phyloP scores from a whole-genome alignment of 2,797 vertebrate genomes.

The Sparus aurata region DNA sequence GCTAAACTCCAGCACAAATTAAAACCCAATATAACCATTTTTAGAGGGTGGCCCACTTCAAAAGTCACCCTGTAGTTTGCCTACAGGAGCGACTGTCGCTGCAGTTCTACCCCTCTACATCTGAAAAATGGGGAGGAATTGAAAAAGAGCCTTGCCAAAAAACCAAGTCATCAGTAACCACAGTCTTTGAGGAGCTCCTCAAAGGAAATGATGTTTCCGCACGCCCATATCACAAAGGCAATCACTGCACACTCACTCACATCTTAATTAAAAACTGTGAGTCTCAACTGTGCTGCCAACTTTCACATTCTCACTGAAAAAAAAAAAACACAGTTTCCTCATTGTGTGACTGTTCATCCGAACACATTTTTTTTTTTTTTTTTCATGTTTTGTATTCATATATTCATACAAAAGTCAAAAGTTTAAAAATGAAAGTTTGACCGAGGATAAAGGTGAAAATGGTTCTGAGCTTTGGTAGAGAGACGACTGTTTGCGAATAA shows the following conservation, averaged over 20 bases:
- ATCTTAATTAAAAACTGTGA: constrained; percentile 72
- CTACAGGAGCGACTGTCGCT: constrained; percentile 47
- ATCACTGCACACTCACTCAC: constrained; percentile 62
- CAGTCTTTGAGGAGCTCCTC: constrained; percentile 66
- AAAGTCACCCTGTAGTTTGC: constrained; percentile 63
- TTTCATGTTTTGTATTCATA: constrained; percentile 2
- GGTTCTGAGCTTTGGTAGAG: neutral
- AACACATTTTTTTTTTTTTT: constrained; percentile 3
- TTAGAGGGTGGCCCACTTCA: constrained; percentile 55
- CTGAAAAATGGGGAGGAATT: constrained; percentile 53
- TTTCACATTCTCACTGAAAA: constrained; percentile 32
- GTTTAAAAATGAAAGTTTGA: neutral
- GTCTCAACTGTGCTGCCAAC: constrained; percentile 48
- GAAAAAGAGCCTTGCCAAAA: constrained; percentile 65
- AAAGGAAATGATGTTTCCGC: constrained; percentile 70
- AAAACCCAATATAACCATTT: constrained; percentile 61
- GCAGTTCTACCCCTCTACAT: constrained; percentile 42
- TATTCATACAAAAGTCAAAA: constrained; percentile 7
- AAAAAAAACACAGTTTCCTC: constrained; percentile 32
- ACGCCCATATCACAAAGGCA: constrained; percentile 66
- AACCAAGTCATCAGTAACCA: constrained; percentile 46
- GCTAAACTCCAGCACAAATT: constrained; percentile 59
- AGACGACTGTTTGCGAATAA: neutral
- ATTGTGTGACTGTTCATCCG: constrained; percentile 31
- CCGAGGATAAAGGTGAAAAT: constrained; percentile 1